Evolutionary conservation across 2,113 vertebrate genomes (phyloP).

Genomic region (Kryptolebias marmoratus): DNA sequence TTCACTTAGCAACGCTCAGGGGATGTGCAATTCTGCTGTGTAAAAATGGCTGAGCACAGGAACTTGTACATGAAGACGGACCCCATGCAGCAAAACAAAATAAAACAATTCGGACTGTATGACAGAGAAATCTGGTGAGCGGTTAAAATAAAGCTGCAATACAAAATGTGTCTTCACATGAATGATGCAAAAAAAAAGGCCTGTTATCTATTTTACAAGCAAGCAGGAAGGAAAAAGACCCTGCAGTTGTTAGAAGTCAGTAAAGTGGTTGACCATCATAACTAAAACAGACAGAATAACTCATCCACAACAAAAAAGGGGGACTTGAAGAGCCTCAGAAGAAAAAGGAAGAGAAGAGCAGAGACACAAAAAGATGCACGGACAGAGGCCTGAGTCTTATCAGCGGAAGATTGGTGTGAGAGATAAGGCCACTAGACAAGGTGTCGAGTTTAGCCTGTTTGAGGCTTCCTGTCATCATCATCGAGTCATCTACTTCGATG

Average conservation of each 20-base stretch:
- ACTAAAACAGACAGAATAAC: conserved; percentile 37
- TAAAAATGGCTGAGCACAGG: conserved; percentile 38
- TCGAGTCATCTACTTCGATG: conserved; percentile 66
- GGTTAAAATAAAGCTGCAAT: neutral
- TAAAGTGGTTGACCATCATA: conserved; percentile 34
- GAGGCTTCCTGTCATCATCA: conserved; percentile 81
- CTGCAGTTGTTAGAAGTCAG: conserved; percentile 36
- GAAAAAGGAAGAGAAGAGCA: conserved; percentile 61
- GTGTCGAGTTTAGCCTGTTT: conserved; percentile 70
- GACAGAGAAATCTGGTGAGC: neutral
- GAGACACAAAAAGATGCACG: conserved; percentile 60
- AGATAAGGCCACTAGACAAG: conserved; percentile 75
- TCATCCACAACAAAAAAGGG: conserved; percentile 42
- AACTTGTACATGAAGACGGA: conserved; percentile 3
- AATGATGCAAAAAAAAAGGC: conserved; percentile 1
- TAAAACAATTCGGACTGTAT: conserved; percentile 1
- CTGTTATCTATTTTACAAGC: conserved; percentile 22
- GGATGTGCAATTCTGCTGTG: conserved; percentile 57
- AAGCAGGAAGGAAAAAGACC: conserved; percentile 16
- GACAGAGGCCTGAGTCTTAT: conserved; percentile 67
- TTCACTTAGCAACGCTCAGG: conserved; percentile 73
- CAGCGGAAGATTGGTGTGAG: conserved; percentile 65
- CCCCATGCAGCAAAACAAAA: conserved; percentile 3
- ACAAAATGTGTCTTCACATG: neutral
- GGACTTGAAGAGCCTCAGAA: conserved; percentile 48